Base-by-base conservation (phyloP, 2,888 invertebrate genomes). In the Aromia moschata region DNA sequence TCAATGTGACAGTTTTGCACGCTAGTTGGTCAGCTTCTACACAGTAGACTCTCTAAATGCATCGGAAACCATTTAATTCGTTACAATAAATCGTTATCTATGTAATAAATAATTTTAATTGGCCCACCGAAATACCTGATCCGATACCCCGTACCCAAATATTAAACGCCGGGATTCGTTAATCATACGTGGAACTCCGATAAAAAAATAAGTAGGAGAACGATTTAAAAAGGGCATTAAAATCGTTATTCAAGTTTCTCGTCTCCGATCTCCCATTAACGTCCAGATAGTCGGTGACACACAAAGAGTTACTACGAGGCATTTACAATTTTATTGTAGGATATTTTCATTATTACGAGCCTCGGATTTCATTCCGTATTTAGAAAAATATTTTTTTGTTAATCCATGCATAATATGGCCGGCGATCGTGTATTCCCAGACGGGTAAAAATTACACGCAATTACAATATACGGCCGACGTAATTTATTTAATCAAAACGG, bases 251-350 rank as follows among this genome's bases (percentile, higher is more conserved):
- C 74, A 74, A 73, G 74, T n/a, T 75, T 72, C 74, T 71, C 72
- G 74, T 75, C 75, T 74, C 71, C 73, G 74, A 70, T 69, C 70
- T 73, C 68, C 75, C 77, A 77, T 77, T 77, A 77, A 74, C 72
- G 76, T 76, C 74, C 68, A 73, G 74, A 76, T 74, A 77, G 75
- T 73, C 77, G 77, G 77, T 73, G 74, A 72, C 73, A 71, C 72
- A 76, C 77, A 77, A 77, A 77, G 77, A 72, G 69, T 62, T 60
- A 64, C 62, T 67, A 67, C 60, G 59, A 69, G 69, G 76, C 74
- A 77, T 77, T 77, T 77, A 77, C 77, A 76, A 75, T 77, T 77
- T 77, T 77, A 77, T 77, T 77, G 77, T 76, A 72, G 75, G 74
- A 76, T 76, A 77, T 77, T 77, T 77, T 77, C 76, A 77, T 77